Evolutionary conservation across 1,140 invertebrate species (phyloP).

Genomic region (Euwallacea similis): DNA sequence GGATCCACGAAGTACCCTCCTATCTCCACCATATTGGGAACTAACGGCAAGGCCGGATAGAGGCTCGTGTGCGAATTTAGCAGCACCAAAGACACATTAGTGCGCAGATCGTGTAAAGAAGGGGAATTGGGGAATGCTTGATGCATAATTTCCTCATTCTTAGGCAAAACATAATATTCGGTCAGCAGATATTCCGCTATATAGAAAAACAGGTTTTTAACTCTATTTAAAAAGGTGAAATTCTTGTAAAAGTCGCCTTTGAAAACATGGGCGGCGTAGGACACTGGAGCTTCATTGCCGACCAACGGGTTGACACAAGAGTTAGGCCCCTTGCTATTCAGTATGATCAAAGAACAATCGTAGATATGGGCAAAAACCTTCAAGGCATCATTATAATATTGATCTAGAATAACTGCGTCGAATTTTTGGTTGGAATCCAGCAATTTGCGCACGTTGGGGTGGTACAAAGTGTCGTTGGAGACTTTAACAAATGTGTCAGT

Average conservation of each 20-base stretch:
- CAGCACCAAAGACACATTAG: constrained; percentile 58
- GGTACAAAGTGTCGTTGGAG: constrained; percentile 23
- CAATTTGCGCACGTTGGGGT: constrained; percentile 35
- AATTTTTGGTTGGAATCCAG: constrained; percentile 50
- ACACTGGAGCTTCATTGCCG: constrained; percentile 50
- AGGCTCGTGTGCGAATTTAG: constrained; percentile 61
- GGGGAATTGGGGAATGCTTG: constrained; percentile 55
- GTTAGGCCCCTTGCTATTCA: constrained; percentile 49
- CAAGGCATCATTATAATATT: constrained; percentile 56
- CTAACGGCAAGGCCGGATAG: constrained; percentile 57
- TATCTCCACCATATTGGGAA: constrained; percentile 60
- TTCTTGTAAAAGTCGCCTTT: constrained; percentile 46
- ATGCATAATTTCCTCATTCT: constrained; percentile 51
- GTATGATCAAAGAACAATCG: constrained; percentile 52
- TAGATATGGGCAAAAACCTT: constrained; percentile 52
- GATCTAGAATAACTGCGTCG: constrained; percentile 56
- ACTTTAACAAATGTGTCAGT: background rate
- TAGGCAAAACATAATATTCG: constrained; percentile 11
- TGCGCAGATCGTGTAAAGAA: constrained; percentile 56
- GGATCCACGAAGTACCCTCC: constrained; percentile 58
- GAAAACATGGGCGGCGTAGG: constrained; percentile 49
- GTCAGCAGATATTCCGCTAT: constrained; percentile 15
- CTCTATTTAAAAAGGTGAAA: constrained; percentile 56
- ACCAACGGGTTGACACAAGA: constrained; percentile 44
- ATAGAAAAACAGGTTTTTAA: constrained; percentile 49